Evolutionary conservation across 35 echinoderm and acorn worm genomes (phyloP).

Genomic region (Acanthaster planci): DNA sequence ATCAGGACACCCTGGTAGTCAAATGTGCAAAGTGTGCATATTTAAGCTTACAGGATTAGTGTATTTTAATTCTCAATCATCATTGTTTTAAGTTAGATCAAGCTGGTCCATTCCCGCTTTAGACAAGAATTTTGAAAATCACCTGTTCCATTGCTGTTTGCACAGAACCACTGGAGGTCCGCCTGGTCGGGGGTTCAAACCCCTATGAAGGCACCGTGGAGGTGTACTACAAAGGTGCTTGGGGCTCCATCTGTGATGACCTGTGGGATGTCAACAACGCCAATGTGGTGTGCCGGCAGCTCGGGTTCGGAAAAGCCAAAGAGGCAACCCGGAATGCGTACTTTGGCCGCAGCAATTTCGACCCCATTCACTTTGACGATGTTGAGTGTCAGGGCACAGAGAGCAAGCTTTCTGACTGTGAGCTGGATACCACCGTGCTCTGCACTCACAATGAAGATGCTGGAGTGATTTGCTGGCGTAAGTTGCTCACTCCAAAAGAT

Average conservation of each 20-base stretch:
- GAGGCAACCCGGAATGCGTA: neutral
- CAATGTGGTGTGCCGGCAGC: constrained; percentile 34
- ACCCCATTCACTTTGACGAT: constrained; percentile 37
- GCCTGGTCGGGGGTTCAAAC: constrained; percentile 29
- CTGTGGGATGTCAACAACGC: constrained; percentile 40
- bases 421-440: neutral
- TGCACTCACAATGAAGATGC: constrained; percentile 41
- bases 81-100: too few species aligned
- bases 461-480: constrained; percentile 33
- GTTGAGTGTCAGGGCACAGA: constrained; percentile 31
- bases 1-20: too few species aligned
- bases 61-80: too few species aligned
- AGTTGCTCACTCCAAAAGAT: too few species aligned
- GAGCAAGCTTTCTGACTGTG: constrained; percentile 11
- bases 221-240: constrained; percentile 16
- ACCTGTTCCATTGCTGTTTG: too few species aligned
- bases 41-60: too few species aligned
- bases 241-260: constrained; percentile 50
- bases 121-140: too few species aligned
- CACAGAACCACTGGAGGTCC: constrained; percentile 12
- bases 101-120: too few species aligned
- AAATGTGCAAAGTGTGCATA: too few species aligned
- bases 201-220: constrained; percentile 40
- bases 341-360: constrained; percentile 31
- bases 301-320: constrained; percentile 7